These are phyloP conservation scores for Crypturellus tataupa DNA, from an alignment of 2,797 vertebrate genomes.

Conservation along the genomic window DNA sequence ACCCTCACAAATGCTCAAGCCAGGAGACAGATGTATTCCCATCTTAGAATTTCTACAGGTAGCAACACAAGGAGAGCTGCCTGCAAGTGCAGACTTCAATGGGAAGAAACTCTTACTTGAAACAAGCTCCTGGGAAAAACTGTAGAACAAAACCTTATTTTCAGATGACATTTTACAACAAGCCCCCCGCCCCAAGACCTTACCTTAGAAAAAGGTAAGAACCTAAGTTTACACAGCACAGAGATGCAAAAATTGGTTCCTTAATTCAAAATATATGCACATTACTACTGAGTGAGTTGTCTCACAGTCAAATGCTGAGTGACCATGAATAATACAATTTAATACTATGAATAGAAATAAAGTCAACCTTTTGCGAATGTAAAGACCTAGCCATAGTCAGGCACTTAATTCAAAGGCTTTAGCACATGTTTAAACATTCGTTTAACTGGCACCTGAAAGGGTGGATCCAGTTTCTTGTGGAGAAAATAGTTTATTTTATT, in stretches of 20 bases:
- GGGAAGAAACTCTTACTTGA: not conserved
- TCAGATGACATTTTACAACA: not conserved
- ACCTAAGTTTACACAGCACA: rapidly evolving
- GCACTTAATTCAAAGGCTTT: not conserved
- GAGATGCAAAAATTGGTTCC: not conserved
- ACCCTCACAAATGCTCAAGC: not conserved
- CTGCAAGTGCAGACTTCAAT: not conserved
- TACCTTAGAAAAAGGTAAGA: not conserved
- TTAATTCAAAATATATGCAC: too few relatives aligned
- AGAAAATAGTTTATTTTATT: not conserved
- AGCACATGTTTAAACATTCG: not conserved
- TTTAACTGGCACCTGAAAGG: not conserved
- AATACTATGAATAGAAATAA: not conserved
- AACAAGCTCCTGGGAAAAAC: not conserved
- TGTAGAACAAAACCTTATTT: not conserved
- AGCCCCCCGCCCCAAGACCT: not conserved
- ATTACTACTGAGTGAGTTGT: not conserved
- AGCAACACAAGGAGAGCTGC: not conserved
- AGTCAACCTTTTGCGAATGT: not conserved
- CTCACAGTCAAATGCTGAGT: not conserved
- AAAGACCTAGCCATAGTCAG: not conserved
- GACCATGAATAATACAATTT: not conserved
- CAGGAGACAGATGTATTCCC: not conserved
- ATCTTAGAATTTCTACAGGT: not conserved
- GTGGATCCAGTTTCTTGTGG: not conserved